Base-by-base conservation (phyloP, 2,888 invertebrate species). In the Acleris laterana region DNA sequence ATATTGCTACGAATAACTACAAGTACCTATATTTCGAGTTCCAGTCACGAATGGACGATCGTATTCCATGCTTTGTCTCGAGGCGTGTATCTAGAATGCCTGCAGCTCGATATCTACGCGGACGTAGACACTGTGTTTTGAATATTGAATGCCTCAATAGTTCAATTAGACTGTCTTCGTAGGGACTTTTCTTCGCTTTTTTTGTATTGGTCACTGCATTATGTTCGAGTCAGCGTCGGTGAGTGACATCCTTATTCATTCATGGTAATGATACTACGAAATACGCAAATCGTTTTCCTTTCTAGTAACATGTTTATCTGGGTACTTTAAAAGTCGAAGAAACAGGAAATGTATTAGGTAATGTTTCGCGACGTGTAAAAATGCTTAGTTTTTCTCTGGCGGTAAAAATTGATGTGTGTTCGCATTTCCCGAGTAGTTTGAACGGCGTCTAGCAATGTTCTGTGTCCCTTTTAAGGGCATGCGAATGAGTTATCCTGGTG, bases 401-500 rank as follows among this genome's bases (percentile, higher is more conserved):
- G 68, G 74, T 72, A 73, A 82, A 81, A 82, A 79, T 85, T 81
- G 80, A 77, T 72, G 71, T 80, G 71, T 80, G 80, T 84, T 80
- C 79, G 80, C 89, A 84, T 89, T 85, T 81, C 79, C 77, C 73
- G 75, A 77, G 77, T 73, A 70, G 79, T 77, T 78, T 78, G 73
- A 73, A 76, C 71, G 51, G 62, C 72, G 67, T 69, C 69, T 69
- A 71, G 75, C 72, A 57, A 62, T 62, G 66, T 58, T 58, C 62
- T 50, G 60, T 71, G 70, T 72, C 50, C 87, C 84, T 72, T 88
- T 79, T 85, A 88, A 75, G 87, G 90, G 67, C 77, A 82, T 75
- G 72, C 76, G 83, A 84, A 82, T 85, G 82, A 86, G 79, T 83
- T 84, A 87, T 83, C 79, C 79, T 69, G 73, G 70, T 71, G 74